Base-by-base conservation (phyloP, 2,113 vertebrate genomes). In the Ciconia stormi region DNA sequence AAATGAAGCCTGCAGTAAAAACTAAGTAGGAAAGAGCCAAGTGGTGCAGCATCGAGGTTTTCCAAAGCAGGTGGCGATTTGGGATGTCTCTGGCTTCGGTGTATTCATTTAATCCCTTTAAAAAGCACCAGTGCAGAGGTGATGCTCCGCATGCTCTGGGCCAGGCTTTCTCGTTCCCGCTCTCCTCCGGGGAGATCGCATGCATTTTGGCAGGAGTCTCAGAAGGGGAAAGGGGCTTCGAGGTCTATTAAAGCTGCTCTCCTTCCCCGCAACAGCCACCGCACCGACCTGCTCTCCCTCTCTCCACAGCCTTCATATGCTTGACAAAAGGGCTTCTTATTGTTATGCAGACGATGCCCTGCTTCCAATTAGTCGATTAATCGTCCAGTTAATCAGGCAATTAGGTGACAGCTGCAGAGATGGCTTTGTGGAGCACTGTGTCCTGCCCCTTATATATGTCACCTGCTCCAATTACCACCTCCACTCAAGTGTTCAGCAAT, bases 301-400 rank as follows among this genome's bases (percentile, higher is more conserved):
- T 69, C 93, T 81, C 72, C 14, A 8, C 58, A 91, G 91, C 82
- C 91, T 95, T 96, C 95, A 61, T 88, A 77, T 63, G 94, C 94
- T 95, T 95, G 93, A 96, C 97, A 98, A 98, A 97, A 95, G 93
- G 95, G 86, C 72, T 95, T 87, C 97, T 97, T 97, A 97, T 98
- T 97, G 89, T 73, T 84, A 93, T 87, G 89, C 97, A 97, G 96
- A 95, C 90, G 74, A 94, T 95, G 95, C 97, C 84, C 89, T 94
- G 97, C 96, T 97, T 97, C 95, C 97, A 98, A 98, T 98, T 98
- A 98, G 98, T 97, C 83, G 74, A 97, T 98, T 97, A 98, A 98
- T 98, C 96, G 95, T 96, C 96, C 97, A 98, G 98, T 96, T 98
- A 98, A 98, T 98, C 97, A 97, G 98, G 97, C 97, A 98, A 98